Percentiles rank a stretch among this genome's conserved stretches.
Conservation (phyloP, 2,888 invertebrate species). For the Eulithis prunata region DNA sequence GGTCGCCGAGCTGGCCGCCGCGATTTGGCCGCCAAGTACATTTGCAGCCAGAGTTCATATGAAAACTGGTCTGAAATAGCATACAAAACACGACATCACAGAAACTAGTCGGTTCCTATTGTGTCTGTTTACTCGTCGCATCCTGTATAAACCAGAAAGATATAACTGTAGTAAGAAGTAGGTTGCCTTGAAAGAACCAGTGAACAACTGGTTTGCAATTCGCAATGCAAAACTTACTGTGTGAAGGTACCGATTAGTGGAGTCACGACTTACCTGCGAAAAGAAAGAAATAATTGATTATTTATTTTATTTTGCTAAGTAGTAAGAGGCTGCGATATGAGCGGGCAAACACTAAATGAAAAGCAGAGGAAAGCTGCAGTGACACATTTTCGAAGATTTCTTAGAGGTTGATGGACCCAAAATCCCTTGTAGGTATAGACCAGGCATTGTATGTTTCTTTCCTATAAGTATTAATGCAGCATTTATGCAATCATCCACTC, state of each 20-base stretch:
- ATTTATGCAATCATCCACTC: no score
- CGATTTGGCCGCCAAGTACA: no score
- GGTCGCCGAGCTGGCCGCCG: no score
- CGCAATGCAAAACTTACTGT: slow-evolving; percentile 46
- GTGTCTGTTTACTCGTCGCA: slow-evolving; percentile 17
- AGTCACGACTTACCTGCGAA: slow-evolving; percentile 57
- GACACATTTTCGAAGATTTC: no score
- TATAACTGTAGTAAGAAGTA: slow-evolving; percentile 37
- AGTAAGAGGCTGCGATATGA: no score
- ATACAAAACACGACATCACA: background rate
- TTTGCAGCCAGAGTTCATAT: background rate
- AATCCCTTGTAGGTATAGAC: no score
- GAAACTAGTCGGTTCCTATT: slow-evolving; percentile 10
- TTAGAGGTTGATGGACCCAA: no score
- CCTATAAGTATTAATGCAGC: no score
- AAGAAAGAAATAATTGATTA: slow-evolving; percentile 38
- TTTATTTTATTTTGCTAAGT: no score
- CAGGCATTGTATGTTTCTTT: no score
- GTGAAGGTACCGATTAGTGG: slow-evolving; percentile 31
- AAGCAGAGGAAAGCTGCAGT: no score
- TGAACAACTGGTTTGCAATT: slow-evolving; percentile 40
- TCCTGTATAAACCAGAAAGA: slow-evolving; percentile 33
- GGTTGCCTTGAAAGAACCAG: slow-evolving; percentile 42
- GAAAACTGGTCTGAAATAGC: background rate
- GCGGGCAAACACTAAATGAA: no score